phyloP scores from a whole-genome alignment of 2,797 vertebrate genomes.

The Danio tinwini region DNA sequence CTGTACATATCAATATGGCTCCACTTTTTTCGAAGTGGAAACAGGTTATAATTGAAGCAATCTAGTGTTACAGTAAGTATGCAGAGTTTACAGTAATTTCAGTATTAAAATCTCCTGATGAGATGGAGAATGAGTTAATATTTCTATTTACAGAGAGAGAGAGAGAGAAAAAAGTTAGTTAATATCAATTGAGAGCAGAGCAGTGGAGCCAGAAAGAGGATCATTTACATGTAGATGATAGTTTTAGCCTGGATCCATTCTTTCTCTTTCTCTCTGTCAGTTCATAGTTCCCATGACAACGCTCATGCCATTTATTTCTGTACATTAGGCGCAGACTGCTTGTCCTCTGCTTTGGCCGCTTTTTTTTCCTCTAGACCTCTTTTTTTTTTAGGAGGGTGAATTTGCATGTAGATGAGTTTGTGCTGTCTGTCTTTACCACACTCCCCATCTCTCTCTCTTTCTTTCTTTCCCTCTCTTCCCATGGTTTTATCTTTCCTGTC shows the following conservation, averaged over 20 bases:
- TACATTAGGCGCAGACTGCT: conserved; percentile 60
- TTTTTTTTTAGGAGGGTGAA: conserved; percentile 59
- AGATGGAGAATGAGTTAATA: conserved; percentile 15
- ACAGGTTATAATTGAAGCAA: too few species aligned
- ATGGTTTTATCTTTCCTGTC: conserved; percentile 36
- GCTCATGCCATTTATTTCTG: conserved; percentile 57
- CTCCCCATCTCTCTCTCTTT: not conserved
- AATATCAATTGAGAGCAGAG: conserved; percentile 51
- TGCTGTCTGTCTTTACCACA: not conserved
- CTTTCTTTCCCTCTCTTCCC: conserved; percentile 36
- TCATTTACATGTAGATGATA: conserved; percentile 64
- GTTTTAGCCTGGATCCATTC: conserved; percentile 57
- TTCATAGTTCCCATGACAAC: conserved; percentile 61
- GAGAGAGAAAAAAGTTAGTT: conserved; percentile 51
- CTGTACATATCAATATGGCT: too few species aligned
- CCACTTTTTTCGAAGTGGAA: too few species aligned
- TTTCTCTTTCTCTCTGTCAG: conserved; percentile 55
- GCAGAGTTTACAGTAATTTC: not conserved
- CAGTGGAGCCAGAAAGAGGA: conserved; percentile 52
- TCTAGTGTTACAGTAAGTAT: not conserved
- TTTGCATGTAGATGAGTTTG: conserved; percentile 65
- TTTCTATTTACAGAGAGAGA: conserved; percentile 25
- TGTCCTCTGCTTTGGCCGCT: conserved; percentile 32
- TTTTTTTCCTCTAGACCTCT: conserved; percentile 28
- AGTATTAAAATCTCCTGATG: not conserved